Conservation (phyloP, 2,888 invertebrate genomes). For the Hydropsyche betteni region DNA sequence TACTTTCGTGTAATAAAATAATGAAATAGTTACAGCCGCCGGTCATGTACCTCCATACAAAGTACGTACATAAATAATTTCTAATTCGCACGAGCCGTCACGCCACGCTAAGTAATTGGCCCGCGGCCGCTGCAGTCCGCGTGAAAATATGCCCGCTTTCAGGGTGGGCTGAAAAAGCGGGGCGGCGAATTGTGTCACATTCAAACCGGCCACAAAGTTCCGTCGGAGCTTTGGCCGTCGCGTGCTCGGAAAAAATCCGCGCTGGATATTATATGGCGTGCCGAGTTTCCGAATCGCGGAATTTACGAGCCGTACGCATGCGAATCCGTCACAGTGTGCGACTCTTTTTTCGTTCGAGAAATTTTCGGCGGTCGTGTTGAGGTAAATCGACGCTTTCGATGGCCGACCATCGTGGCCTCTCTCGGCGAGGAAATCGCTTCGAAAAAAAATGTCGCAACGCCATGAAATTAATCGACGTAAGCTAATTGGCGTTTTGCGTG, state of each 20-base stretch:
- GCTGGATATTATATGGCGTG: background rate
- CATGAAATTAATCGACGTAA: too few species aligned
- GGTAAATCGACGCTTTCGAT: too few species aligned
- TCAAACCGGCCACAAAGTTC: background rate
- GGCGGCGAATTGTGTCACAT: slow-evolving; percentile 11
- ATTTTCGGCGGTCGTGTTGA: too few species aligned
- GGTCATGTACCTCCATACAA: too few species aligned
- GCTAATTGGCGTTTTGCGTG: too few species aligned
- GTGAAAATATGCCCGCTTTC: slow-evolving; percentile 10
- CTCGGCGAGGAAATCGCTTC: too few species aligned
- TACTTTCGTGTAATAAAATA: slow-evolving; percentile 1
- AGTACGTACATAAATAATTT: slow-evolving; percentile 15
- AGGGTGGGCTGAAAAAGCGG: background rate
- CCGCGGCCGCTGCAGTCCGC: slow-evolving; percentile 16
- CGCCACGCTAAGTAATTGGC: slow-evolving; percentile 23
- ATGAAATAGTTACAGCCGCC: background rate
- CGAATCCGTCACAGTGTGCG: background rate
- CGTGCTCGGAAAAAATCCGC: too few species aligned
- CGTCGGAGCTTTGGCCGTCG: background rate
- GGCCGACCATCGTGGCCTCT: too few species aligned
- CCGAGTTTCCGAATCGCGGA: slow-evolving; percentile 7
- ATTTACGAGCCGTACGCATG: slow-evolving; percentile 6
- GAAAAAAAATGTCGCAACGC: too few species aligned
- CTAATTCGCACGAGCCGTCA: slow-evolving; percentile 15
- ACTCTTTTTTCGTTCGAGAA: too few species aligned